Base-by-base conservation (phyloP, 2,888 invertebrate species). In the Diarsia mendica region DNA sequence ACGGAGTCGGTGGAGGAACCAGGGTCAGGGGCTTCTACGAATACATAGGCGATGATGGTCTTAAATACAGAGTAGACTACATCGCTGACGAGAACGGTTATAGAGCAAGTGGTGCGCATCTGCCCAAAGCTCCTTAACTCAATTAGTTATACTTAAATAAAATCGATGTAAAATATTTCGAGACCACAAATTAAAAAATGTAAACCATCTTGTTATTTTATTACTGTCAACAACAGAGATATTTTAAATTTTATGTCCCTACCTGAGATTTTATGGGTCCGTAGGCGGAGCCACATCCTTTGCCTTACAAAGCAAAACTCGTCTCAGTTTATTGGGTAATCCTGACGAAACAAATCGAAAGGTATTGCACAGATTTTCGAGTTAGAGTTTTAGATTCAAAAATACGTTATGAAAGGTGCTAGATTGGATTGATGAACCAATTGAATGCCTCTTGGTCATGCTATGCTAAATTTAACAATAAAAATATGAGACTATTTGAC, bases 21-120 rank as follows among this genome's bases (percentile, higher is more conserved):
- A 96, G 97, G 73, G 97, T 97, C 1, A 96, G 95, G 74, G 98
- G 98, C 5, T 97, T 97, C 90, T 98, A 97, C 90, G 97, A 97
- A 86, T 98, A 97, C 90, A 97, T 97, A 0, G 98, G 97, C 1
- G 97, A 97, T 69, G 97, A 97, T 88, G 97, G 97, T 73, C 89
- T 95, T 3, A 96, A 96, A 60, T 97, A 97, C 89, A 93, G 96
- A 72, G 96, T 97, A 11, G 96, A 96, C 84, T 97, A 97, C 87
- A 95, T 95, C 9, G 97, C 97, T 58, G 97, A 97, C 86, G 97
- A 97, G 89, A 97, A 97, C 79, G 97, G 97, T 44, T 97, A 96
- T 90, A 93, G 94, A 73, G 95, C 97, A 0, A 91, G 90, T 68
- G 97, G 97, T n/a, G 96, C 96, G 44, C 97, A 97, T 89, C 90